These are phyloP conservation scores for Tineola bisselliella DNA, from an alignment of 2,888 invertebrate species.

Conservation along the genomic window DNA sequence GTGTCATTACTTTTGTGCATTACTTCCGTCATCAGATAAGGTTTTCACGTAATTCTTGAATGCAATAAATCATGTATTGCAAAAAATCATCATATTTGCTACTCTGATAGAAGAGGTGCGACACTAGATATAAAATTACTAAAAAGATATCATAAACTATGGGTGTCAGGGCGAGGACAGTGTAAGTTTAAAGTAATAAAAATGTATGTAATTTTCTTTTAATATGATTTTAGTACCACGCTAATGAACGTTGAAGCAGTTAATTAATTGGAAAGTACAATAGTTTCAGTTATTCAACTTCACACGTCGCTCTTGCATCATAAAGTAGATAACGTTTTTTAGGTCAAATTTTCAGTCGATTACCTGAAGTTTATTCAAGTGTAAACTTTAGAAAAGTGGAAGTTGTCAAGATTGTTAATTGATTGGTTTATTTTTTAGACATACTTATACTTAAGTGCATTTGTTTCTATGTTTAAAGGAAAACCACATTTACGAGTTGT, in stretches of 20 bases:
- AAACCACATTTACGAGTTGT: too few species aligned
- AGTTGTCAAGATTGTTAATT: background rate
- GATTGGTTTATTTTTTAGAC: background rate
- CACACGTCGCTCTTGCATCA: conserved; percentile 24
- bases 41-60: conserved; percentile 19
- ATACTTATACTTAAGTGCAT: too few species aligned
- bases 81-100: too few species aligned
- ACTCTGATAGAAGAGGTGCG: too few species aligned
- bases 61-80: too few species aligned
- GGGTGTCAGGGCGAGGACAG: too few species aligned
- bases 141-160: too few species aligned
- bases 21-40: conserved; percentile 47
- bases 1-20: conserved; percentile 21
- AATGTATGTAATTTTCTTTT: background rate
- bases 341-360: conserved; percentile 21
- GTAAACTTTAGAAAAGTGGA: conserved; percentile 18
- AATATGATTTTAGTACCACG: background rate
- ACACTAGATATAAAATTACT: too few species aligned
- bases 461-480: too few species aligned
- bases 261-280: conserved; percentile 2
- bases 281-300: conserved; percentile 30
- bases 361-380: conserved; percentile 23
- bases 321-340: conserved; percentile 11
- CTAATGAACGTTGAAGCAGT: background rate
- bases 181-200: too few species aligned